Evolutionary conservation across 2,888 invertebrate genomes (phyloP).

Genomic region (Diarsia brunnea): DNA sequence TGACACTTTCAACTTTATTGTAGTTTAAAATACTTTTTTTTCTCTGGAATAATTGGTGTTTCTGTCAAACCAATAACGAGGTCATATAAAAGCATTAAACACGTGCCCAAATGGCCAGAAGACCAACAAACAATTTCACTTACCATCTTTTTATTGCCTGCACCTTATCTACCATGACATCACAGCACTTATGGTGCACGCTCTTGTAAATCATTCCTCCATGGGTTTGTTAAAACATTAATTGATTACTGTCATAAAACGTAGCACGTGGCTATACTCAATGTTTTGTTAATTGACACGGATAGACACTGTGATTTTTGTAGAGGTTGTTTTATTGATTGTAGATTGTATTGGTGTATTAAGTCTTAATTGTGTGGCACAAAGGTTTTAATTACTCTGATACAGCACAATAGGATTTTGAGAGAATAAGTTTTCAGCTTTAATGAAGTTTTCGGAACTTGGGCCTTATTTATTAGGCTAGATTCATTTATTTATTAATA

Average conservation of each 20-base stretch:
- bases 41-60: no score
- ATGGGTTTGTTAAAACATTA: constrained; percentile 68
- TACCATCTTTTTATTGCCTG: constrained; percentile 52
- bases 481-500: no score
- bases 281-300: constrained; percentile 65
- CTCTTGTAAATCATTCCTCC: constrained; percentile 69
- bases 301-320: constrained; percentile 58
- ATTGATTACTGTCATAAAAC: constrained; percentile 71
- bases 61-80: not conserved
- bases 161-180: constrained; percentile 66
- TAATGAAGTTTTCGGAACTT: no score
- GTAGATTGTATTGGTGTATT: no score
- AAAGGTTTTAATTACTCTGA: not conserved
- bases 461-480: no score
- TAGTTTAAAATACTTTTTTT: not conserved
- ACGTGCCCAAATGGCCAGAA: constrained; percentile 48
- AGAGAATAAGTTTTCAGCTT: not conserved
- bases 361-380: constrained; percentile 4
- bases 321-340: no score
- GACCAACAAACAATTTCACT: constrained; percentile 34
- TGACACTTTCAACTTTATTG: not conserved
- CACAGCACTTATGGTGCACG: constrained; percentile 66
- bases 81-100: constrained; percentile 7
- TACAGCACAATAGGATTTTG: not conserved
- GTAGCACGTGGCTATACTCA: constrained; percentile 76